Percentiles rank a stretch among this genome's conserved stretches.
Evolutionary conservation across 2,113 vertebrate genomes (phyloP).

Genomic region (Excalfactoria chinensis): DNA sequence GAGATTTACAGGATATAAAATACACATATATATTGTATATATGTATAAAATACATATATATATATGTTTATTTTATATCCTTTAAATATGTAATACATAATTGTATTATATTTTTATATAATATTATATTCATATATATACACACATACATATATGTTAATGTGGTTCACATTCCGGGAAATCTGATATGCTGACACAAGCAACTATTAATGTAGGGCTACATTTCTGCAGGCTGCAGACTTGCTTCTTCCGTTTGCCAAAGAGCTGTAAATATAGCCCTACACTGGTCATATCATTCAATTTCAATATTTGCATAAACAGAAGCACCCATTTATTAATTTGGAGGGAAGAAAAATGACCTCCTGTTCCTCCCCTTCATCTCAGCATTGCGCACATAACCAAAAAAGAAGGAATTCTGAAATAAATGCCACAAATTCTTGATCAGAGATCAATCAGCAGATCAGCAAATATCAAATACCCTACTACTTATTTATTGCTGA

Average conservation of each 20-base stretch:
- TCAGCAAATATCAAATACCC: not conserved
- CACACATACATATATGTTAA: not conserved
- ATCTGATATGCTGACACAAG: constrained; percentile 31
- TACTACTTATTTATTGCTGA: not conserved
- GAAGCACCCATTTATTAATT: not conserved
- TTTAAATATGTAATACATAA: too few species aligned
- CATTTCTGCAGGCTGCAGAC: not conserved
- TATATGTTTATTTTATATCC: too few species aligned
- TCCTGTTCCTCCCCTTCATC: not conserved
- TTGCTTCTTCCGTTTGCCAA: not conserved
- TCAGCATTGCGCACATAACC: not conserved
- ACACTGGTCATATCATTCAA: not conserved
- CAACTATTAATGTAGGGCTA: not conserved
- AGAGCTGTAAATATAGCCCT: not conserved
- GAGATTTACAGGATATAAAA: constrained; percentile 15
- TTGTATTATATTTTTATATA: too few species aligned
- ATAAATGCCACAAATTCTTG: not conserved
- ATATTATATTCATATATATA: too few species aligned
- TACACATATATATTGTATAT: not conserved
- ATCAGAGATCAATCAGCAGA: not conserved
- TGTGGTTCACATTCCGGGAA: constrained; percentile 16
- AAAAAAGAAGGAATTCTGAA: not conserved
- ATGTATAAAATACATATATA: too few species aligned
- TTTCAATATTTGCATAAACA: not conserved
- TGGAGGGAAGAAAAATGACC: not conserved